Evolutionary conservation across 2,888 invertebrate species (phyloP).

Genomic region (Hyposoter dolosus): DNA sequence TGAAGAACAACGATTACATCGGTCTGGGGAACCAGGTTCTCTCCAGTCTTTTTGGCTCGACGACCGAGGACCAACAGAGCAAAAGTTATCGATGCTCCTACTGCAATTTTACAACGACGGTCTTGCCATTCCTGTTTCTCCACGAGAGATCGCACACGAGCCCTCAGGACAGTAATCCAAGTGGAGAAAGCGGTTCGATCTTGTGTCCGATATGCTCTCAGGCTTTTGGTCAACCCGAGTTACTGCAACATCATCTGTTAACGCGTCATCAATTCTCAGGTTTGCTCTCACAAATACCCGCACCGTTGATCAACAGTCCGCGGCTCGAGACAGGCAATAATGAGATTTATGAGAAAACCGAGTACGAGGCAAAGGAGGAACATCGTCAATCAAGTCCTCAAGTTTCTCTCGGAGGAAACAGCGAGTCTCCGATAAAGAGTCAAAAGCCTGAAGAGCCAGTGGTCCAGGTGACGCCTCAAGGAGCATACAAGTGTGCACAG

Average conservation of each 20-base stretch:
- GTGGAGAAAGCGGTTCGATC: constrained; percentile 79
- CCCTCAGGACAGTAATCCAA: constrained; percentile 82
- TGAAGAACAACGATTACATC: constrained; percentile 74
- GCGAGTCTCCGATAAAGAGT: constrained; percentile 85
- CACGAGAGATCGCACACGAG: constrained; percentile 94
- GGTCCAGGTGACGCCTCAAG: constrained; percentile 83
- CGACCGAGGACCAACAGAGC: constrained; percentile 85
- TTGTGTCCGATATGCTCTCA: constrained; percentile 88
- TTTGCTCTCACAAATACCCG: constrained; percentile 79
- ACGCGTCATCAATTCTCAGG: constrained; percentile 86
- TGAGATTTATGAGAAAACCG: constrained; percentile 76
- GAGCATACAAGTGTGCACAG: constrained; percentile 83
- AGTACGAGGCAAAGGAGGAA: constrained; percentile 83
- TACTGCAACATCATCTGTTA: constrained; percentile 88
- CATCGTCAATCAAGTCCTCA: constrained; percentile 81
- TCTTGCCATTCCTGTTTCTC: constrained; percentile 95
- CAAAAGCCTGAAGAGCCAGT: constrained; percentile 85
- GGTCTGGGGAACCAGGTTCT: constrained; percentile 85
- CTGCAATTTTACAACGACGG: constrained; percentile 95
- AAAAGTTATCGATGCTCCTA: constrained; percentile 96
- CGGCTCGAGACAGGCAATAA: constrained; percentile 73
- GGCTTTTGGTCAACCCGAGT: constrained; percentile 86
- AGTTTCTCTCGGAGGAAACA: constrained; percentile 69
- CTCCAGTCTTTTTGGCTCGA: constrained; percentile 85
- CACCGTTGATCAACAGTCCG: constrained; percentile 73